These are phyloP conservation scores for Anneissia japonica DNA, from an alignment of 35 echinoderm and acorn worm genomes.

Conservation along the genomic window DNA sequence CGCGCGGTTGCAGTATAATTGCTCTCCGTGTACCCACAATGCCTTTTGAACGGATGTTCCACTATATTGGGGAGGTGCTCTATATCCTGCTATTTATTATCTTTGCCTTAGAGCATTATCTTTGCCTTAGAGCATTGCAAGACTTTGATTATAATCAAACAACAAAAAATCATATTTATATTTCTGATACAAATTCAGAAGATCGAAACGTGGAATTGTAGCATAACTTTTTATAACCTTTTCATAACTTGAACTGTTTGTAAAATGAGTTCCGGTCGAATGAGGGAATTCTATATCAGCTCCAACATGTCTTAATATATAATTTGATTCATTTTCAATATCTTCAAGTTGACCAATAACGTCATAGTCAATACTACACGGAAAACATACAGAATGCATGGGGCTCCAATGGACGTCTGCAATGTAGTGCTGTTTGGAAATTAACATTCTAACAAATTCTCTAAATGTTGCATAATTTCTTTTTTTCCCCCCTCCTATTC, in stretches of 20 bases:
- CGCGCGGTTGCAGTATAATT: too few species aligned
- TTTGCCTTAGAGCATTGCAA: too few species aligned
- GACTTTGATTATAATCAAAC: conserved; percentile 12
- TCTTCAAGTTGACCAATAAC: conserved; percentile 40
- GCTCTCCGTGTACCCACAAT: too few species aligned
- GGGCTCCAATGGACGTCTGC: conserved; percentile 38
- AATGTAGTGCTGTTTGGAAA: neutral
- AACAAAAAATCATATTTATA: conserved; percentile 32
- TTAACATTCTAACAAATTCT: conserved; percentile 39
- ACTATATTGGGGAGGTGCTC: too few species aligned
- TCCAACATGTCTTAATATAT: conserved; percentile 19
- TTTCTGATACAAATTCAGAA: neutral
- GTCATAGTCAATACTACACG: conserved; percentile 58
- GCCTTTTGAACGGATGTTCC: too few species aligned
- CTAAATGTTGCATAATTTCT: conserved; percentile 30
- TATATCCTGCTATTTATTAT: too few species aligned
- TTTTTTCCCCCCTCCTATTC: neutral
- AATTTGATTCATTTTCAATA: conserved; percentile 16
- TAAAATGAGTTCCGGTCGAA: neutral
- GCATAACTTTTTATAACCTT: conserved; percentile 11
- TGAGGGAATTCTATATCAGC: neutral
- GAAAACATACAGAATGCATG: conserved; percentile 24
- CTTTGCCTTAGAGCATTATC: too few species aligned
- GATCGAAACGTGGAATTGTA: neutral
- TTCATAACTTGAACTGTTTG: conserved; percentile 5